These are phyloP conservation scores for Polydrusus tereticollis DNA, from an alignment of 2,888 invertebrate genomes.

Conservation along the genomic window DNA sequence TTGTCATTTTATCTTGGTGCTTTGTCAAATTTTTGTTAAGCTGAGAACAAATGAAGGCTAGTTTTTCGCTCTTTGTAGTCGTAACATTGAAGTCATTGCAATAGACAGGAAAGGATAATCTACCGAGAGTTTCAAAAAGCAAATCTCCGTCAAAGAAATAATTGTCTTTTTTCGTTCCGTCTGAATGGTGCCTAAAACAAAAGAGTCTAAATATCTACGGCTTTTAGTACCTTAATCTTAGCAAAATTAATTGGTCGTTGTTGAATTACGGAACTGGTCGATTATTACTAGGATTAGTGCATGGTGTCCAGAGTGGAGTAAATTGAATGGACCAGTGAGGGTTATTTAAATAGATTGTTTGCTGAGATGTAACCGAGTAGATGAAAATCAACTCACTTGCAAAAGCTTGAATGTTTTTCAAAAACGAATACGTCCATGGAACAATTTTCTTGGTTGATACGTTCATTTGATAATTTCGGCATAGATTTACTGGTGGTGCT, in stretches of 20 bases:
- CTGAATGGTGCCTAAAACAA: background rate
- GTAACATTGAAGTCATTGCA: background rate
- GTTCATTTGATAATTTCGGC: background rate
- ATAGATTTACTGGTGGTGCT: background rate
- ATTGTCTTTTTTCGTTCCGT: conserved; percentile 1
- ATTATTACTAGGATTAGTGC: too few relatives aligned
- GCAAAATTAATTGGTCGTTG: too few relatives aligned
- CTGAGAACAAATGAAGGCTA: background rate
- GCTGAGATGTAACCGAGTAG: too few relatives aligned
- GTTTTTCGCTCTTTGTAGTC: background rate
- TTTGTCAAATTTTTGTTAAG: background rate
- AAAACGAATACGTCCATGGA: conserved; percentile 32
- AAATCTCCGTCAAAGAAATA: conserved; percentile 18
- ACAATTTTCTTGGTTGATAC: conserved; percentile 5
- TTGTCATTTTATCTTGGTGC: background rate
- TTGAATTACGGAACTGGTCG: too few relatives aligned
- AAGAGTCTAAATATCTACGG: too few relatives aligned
- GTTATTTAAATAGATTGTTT: too few relatives aligned
- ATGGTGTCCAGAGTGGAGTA: too few relatives aligned
- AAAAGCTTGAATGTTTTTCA: conserved; percentile 22
- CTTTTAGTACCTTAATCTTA: too few relatives aligned
- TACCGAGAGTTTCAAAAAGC: conserved; percentile 18
- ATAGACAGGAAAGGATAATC: conserved; percentile 14
- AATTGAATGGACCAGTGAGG: too few relatives aligned
- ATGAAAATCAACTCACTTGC: conserved; percentile 21